Evolutionary conservation across 1,140 invertebrate species (phyloP).

Genomic region (Eurytemora carolleeae): DNA sequence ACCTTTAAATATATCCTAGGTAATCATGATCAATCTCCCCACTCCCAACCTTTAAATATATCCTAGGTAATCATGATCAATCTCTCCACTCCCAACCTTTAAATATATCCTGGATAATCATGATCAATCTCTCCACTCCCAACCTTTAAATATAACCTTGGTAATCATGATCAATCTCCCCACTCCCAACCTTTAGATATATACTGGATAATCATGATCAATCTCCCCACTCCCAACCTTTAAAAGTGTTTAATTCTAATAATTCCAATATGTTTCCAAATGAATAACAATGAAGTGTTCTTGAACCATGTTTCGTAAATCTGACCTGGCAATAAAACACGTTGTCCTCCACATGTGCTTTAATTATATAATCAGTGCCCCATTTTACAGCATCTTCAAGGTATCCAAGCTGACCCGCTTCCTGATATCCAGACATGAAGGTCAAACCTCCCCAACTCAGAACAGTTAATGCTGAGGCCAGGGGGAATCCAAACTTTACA

Average conservation of each 20-base stretch:
- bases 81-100: too few relatives aligned
- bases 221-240: not conserved
- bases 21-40: too few relatives aligned
- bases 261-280: not conserved
- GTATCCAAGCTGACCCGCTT: conserved; percentile 13
- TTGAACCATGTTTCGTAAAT: not conserved
- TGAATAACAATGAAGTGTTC: not conserved
- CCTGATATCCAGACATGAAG: conserved; percentile 17
- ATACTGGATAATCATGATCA: not conserved
- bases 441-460: conserved; percentile 24
- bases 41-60: too few relatives aligned
- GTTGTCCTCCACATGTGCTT: conserved; percentile 13
- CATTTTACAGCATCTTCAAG: conserved; percentile 13
- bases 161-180: too few relatives aligned
- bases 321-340: conserved; percentile 20
- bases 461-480: conserved; percentile 23
- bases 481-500: conserved; percentile 27
- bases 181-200: not conserved
- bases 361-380: conserved; percentile 16
- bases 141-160: too few relatives aligned
- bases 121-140: too few relatives aligned
- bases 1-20: too few relatives aligned
- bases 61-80: too few relatives aligned
- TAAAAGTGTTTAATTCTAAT: too few relatives aligned
- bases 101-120: too few relatives aligned